phyloP scores from a whole-genome alignment of 2,113 vertebrate genomes.

The Fukomys damarensis region DNA sequence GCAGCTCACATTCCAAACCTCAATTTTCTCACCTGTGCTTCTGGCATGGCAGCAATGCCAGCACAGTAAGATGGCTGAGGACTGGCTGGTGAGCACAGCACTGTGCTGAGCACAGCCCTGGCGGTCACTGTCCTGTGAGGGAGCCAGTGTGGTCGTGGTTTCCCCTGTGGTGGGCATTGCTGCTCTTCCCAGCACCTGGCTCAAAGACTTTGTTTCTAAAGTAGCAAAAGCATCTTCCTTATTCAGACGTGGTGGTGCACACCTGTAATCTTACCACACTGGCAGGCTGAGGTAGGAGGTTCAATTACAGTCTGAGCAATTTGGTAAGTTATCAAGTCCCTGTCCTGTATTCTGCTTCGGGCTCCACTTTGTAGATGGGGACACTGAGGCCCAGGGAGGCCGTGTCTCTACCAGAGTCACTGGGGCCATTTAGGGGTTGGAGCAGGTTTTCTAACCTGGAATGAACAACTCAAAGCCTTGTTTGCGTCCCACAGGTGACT shows the following conservation, averaged over 20 bases:
- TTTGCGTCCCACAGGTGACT: neutral
- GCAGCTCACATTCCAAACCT: neutral
- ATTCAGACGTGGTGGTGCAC: neutral
- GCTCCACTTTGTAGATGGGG: neutral
- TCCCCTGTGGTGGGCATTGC: neutral
- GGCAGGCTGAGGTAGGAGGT: neutral
- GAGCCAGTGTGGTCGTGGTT: neutral
- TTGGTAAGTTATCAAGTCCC: neutral
- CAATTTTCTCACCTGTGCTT: neutral
- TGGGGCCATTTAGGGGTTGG: too few relatives aligned
- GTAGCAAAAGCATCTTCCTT: neutral
- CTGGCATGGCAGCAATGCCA: neutral
- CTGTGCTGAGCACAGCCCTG: neutral
- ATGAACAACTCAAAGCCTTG: rapidly evolving
- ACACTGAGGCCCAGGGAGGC: neutral
- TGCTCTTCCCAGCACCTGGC: neutral
- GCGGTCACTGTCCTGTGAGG: neutral
- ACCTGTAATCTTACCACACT: neutral
- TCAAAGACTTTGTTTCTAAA: neutral
- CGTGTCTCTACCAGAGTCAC: neutral
- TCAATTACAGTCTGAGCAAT: neutral
- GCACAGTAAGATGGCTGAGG: neutral
- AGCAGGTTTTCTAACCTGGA: neutral
- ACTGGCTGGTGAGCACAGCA: neutral
- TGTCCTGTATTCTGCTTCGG: neutral